Evolutionary conservation across 2,888 invertebrate genomes (phyloP), one percentile per base, ranked within the genome.

Genomic region (Griposia aprilina): DNA sequence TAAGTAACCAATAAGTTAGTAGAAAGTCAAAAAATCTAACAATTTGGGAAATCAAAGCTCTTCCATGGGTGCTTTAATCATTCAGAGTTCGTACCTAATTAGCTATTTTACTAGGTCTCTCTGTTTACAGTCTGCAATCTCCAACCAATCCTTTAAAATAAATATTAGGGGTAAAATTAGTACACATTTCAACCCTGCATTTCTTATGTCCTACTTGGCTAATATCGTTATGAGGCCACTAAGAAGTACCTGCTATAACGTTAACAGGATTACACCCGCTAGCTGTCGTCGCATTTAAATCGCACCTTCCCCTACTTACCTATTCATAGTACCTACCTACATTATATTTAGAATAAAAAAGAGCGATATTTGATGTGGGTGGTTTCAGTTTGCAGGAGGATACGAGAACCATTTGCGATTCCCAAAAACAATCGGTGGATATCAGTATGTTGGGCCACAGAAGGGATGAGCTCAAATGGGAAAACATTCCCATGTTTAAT

Each of bases 171-270:
- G 23, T 36, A 36, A 60, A 66, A 74, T 66, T 67, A 23, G 36
- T 26, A 41, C 20, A 20, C 20, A 75, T 41, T 79, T 60, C 79
- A 81, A 75, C 92, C 91, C 95, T 95, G 93, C 84, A 78, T 87
- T 89, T 90, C 88, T 89, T 89, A 90, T 86, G 91, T 89, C 90
- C 93, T 93, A 93, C 90, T 91, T 82, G 75, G 87, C 89, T 96
- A 95, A 96, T 95, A 93, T 91, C 86, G 93, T 96, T 96, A 95
- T 91, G 92, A 91, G 91, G 92, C 89, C 90, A 90, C 91, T 90
- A 92, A 94, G 93, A 91, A 92, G 90, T 92, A 92, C 90, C 82
- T 90, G 87, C 87, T 90, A 87, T 90, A 91, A 88, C 85, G 85
- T 86, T 96, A 96, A 96, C 93, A 92, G 90, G 96, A 96, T 96